Conservation (phyloP, 2,797 vertebrate genomes). For the Cheirogaleus major region DNA sequence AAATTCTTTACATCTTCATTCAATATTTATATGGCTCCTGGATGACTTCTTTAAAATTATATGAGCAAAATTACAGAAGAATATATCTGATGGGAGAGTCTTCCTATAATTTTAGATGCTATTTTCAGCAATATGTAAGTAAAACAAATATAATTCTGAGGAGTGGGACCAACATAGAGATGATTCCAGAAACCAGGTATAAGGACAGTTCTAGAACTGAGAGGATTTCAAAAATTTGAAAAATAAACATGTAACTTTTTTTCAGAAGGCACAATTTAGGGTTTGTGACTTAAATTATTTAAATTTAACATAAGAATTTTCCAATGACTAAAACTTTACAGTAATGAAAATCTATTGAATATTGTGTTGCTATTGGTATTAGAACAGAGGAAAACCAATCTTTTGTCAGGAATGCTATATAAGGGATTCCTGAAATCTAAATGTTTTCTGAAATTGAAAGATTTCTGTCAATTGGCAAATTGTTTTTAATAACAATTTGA, state of each 20-base stretch:
- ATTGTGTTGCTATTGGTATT: not conserved
- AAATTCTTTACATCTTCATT: not conserved
- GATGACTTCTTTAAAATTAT: not conserved
- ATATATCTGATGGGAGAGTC: not conserved
- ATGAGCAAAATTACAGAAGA: not conserved
- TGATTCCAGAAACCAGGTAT: not conserved
- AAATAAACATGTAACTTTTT: not conserved
- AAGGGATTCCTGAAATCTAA: not conserved
- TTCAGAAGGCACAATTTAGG: not conserved
- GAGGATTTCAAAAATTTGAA: not conserved
- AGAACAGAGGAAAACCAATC: not conserved
- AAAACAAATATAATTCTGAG: not conserved
- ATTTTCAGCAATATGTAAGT: not conserved
- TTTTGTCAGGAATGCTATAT: not conserved
- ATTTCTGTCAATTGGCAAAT: not conserved
- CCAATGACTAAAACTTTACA: not conserved
- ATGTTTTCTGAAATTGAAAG: not conserved
- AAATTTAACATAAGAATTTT: not conserved
- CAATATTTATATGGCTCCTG: not conserved
- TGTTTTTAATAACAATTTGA: not conserved
- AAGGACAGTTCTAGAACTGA: not conserved
- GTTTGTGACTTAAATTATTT: not conserved
- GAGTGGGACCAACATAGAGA: not conserved
- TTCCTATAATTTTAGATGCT: not conserved
- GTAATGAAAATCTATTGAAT: not conserved